phyloP scores from a whole-genome alignment of 2,113 vertebrate species.

The Taxidea taxus region DNA sequence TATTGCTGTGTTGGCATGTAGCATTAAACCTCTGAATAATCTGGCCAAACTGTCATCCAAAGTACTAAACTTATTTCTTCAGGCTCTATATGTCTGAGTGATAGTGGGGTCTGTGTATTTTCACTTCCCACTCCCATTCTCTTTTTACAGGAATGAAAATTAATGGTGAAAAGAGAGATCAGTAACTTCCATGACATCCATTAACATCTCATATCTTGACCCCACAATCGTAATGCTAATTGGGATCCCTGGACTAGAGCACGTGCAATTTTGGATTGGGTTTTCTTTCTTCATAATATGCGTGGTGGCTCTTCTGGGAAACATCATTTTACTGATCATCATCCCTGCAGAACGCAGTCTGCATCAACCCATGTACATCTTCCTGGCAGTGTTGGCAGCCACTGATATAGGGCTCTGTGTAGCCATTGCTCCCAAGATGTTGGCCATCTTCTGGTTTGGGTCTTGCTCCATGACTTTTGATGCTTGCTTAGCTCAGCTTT shows the following conservation, averaged over 20 bases:
- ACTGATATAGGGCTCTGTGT: constrained; percentile 24
- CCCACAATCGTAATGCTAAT: neutral
- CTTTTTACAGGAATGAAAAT: neutral
- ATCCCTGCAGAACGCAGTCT: neutral
- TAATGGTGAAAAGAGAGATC: neutral
- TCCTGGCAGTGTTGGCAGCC: constrained; percentile 19
- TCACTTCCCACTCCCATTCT: neutral
- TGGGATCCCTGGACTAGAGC: constrained; percentile 36
- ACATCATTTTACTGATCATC: constrained; percentile 24
- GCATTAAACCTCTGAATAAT: neutral
- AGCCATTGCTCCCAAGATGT: constrained; percentile 16
- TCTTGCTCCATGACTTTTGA: neutral
- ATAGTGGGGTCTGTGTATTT: neutral
- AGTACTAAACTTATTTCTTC: neutral
- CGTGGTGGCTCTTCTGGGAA: constrained; percentile 21
- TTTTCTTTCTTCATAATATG: constrained; percentile 35
- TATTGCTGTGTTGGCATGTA: too few species aligned
- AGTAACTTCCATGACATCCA: neutral
- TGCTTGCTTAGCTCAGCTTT: constrained; percentile 50
- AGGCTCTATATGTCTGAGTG: neutral
- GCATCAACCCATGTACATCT: constrained; percentile 54
- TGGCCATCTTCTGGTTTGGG: constrained; percentile 37
- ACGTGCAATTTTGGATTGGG: neutral
- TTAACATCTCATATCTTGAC: neutral
- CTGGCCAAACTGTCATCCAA: neutral